These are phyloP conservation scores for Rambutsinella grinnellia DNA, from an alignment of 2,888 invertebrate species.

Conservation along the genomic window DNA sequence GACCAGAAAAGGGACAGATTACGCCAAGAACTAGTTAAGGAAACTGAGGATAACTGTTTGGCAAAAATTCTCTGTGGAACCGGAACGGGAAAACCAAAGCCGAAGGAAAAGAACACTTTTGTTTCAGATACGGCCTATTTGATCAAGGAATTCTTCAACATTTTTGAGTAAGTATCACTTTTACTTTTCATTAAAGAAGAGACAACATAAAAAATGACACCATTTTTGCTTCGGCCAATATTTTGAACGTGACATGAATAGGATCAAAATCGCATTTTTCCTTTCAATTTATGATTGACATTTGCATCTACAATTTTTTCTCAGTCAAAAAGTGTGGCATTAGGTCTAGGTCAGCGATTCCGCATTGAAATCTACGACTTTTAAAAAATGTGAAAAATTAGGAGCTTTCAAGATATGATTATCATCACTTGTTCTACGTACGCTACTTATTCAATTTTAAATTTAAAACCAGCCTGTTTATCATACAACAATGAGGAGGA, in stretches of 20 bases:
- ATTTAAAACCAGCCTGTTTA: too few species aligned
- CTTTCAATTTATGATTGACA: neutral
- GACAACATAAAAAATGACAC: neutral
- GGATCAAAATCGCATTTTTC: neutral
- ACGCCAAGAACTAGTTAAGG: conserved; percentile 31
- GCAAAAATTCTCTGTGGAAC: conserved; percentile 48
- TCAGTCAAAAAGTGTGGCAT: too few species aligned
- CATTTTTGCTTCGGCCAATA: neutral
- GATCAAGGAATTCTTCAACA: conserved; percentile 54
- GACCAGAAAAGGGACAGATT: conserved; percentile 17
- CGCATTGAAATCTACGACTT: too few species aligned
- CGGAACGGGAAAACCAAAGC: conserved; percentile 4
- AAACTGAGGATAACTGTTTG: conserved; percentile 51
- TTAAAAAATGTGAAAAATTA: too few species aligned
- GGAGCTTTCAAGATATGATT: too few species aligned
- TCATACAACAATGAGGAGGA: too few species aligned
- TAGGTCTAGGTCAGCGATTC: too few species aligned
- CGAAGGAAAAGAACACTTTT: conserved; percentile 8
- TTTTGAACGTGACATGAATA: neutral
- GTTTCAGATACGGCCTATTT: conserved; percentile 39
- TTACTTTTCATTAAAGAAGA: neutral
- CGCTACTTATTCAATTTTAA: too few species aligned
- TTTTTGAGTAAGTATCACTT: conserved; percentile 38
- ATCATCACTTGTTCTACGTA: too few species aligned
- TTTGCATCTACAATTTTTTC: too few species aligned